Percentiles rank a stretch among this genome's conserved stretches.
Conservation (phyloP, 2,888 invertebrate species). For the Mesorhabditis sp. region DNA sequence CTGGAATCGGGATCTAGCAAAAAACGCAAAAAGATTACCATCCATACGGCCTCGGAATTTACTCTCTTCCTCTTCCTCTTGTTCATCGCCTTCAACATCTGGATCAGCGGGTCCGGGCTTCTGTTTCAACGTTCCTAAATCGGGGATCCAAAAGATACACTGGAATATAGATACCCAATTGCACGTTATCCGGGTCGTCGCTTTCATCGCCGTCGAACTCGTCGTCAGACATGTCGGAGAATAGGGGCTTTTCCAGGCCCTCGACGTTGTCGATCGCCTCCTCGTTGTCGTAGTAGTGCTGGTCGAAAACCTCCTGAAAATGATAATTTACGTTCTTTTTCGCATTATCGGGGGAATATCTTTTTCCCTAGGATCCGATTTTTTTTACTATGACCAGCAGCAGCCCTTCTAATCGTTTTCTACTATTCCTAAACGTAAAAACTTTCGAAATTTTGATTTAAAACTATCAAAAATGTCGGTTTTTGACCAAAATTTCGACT, state of each 20-base stretch:
- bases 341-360: too few relatives aligned
- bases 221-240: slow-evolving; percentile 64
- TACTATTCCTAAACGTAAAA: too few relatives aligned
- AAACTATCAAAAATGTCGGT: too few relatives aligned
- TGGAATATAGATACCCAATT: slow-evolving; percentile 59
- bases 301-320: slow-evolving; percentile 73
- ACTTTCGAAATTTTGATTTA: too few relatives aligned
- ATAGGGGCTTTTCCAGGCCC: slow-evolving; percentile 74
- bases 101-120: background rate
- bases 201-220: slow-evolving; percentile 9
- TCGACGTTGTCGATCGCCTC: slow-evolving; percentile 66
- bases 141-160: background rate
- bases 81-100: slow-evolving; percentile 9
- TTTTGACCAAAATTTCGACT: too few relatives aligned
- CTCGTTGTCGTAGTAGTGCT: slow-evolving; percentile 77
- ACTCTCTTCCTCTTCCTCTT: slow-evolving; percentile 13
- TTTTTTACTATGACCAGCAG: too few relatives aligned
- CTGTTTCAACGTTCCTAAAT: slow-evolving; percentile 49
- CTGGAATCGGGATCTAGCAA: slow-evolving; percentile 16
- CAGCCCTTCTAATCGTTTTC: too few relatives aligned
- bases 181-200: slow-evolving; percentile 55
- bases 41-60: slow-evolving; percentile 11
- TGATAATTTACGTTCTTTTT: background rate
- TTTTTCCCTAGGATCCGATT: background rate
- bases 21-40: slow-evolving; percentile 13